Base-by-base conservation (phyloP, 30 jellyfish, hydroid and myxozoan genomes). In the Aurelia sp. region DNA sequence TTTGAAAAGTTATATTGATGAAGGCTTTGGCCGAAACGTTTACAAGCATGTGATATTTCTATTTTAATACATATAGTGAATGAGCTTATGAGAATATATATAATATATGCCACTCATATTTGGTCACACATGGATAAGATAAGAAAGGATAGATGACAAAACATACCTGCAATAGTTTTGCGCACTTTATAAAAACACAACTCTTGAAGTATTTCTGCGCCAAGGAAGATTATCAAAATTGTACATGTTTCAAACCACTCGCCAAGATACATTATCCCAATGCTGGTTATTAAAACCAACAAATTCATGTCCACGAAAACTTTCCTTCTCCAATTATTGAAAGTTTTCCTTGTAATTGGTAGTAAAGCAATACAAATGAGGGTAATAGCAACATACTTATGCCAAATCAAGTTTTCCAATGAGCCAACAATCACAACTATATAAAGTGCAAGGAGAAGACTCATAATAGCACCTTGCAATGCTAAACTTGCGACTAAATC, bases 211-310 rank as follows among this genome's bases (percentile, higher is more conserved):
- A 75, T 15, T 22, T 76, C 95, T 21, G 95, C 95, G 47, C 76
- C 69, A 13, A 62, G 33, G 53, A 86, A 86, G n/a, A 86, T 69
- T 53, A 69, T 72, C 30, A 76, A 53, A 63, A 86, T 65, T 5
- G 84, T 74, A n/a, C 67, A 55, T 18, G 85, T 83, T 44, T 86
- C 95, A 11, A 86, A 41, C 52, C 63, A 86, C 21, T 86, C 69
- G 18, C 76, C 55, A 30, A 86, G 62, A 13, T 48, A 75, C 10
- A 63, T 17, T 8, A 81, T 76, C 58, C 95, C 95, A 15, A 41
- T 27, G 8, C 63, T 72, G n/a, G 95, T 85, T 15, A 86, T 48
- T 19, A 86, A 20, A 81, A 86, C 69, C n/a, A 86, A 69, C 48
- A 86, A 33, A 63, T 86, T 86, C 63, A 86, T 68, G 30, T 74